These are phyloP conservation scores for Chaetodon trifasciatus DNA, from an alignment of 2,797 vertebrate genomes.

Conservation along the genomic window DNA sequence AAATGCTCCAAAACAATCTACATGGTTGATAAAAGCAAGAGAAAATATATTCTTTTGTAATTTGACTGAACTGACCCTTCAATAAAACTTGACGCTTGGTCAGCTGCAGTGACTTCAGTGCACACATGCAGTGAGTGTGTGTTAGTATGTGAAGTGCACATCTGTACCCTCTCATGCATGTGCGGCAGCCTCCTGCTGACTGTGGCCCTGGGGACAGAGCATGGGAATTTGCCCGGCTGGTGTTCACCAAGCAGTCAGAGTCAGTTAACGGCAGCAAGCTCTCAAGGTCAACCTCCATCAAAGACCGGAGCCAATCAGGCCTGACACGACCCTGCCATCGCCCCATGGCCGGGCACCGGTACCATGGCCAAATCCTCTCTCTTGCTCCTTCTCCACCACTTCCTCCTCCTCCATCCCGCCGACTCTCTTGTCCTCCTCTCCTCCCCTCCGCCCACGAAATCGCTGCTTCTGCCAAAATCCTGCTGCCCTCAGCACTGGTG, in stretches of 20 bases:
- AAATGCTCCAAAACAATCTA: background rate
- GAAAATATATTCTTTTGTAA: background rate
- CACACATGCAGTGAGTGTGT: background rate
- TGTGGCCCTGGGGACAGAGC: conserved; percentile 35
- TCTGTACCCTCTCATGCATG: conserved; percentile 19
- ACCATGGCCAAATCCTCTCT: conserved; percentile 26
- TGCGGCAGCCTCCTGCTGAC: conserved; percentile 24
- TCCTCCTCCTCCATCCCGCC: conserved; percentile 5
- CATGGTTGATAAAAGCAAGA: background rate
- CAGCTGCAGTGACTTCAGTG: background rate
- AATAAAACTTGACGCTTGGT: background rate
- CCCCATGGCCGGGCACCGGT: conserved; percentile 41
- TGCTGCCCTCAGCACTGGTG: conserved; percentile 66
- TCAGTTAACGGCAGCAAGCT: conserved; percentile 53
- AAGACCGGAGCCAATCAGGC: conserved; percentile 50
- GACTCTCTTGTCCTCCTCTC: conserved; percentile 8
- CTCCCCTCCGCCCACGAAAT: conserved; percentile 37
- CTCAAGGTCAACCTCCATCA: conserved; percentile 73
- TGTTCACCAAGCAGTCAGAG: conserved; percentile 35
- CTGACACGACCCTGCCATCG: conserved; percentile 52
- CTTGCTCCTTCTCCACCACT: background rate
- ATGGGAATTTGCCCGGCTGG: conserved; percentile 26
- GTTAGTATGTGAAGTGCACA: conserved; percentile 10
- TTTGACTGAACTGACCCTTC: background rate
- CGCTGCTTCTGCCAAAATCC: conserved; percentile 68